Percentiles rank a stretch among this genome's conserved stretches.
These are phyloP conservation scores for Nycteola revayana DNA, from an alignment of 2,888 invertebrate genomes.

Conservation along the genomic window DNA sequence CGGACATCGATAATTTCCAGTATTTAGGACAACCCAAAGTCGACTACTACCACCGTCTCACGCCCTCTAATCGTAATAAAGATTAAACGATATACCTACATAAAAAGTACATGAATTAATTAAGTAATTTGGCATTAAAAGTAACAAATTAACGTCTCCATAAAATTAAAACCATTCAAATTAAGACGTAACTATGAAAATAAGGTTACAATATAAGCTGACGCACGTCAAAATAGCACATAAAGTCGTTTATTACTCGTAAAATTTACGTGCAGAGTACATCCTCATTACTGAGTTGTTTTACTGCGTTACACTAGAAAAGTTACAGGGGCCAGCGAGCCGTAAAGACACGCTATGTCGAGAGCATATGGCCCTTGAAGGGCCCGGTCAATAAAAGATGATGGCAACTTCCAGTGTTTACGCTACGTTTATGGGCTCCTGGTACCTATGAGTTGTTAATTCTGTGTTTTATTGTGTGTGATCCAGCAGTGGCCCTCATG, in stretches of 20 bases:
- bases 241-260: slow-evolving; percentile 25
- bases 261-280: slow-evolving; percentile 30
- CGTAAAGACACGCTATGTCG: slow-evolving; percentile 20
- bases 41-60: no score
- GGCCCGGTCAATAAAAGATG: slow-evolving; percentile 20
- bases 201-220: slow-evolving; percentile 24
- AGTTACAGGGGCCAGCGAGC: slow-evolving; percentile 24
- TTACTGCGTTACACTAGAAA: slow-evolving; percentile 33
- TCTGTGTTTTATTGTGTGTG: no score
- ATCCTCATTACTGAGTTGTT: slow-evolving; percentile 32
- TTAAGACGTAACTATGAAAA: slow-evolving; percentile 16
- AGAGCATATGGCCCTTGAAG: slow-evolving; percentile 10
- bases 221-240: slow-evolving; percentile 24
- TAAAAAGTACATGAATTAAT: no score
- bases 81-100: no score
- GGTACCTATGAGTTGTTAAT: no score
- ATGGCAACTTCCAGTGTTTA: slow-evolving; percentile 11
- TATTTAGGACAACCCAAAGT: no score
- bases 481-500: no score
- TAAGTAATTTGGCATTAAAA: no score
- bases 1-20: no score
- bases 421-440: slow-evolving; percentile 19
- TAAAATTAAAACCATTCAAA: slow-evolving; percentile 12
- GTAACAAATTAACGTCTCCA: not conserved
- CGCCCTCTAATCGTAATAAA: no score